Evolutionary conservation across 2,888 invertebrate species (phyloP), one percentile per base, ranked within the genome.

Genomic region (Conistra vaccinii): DNA sequence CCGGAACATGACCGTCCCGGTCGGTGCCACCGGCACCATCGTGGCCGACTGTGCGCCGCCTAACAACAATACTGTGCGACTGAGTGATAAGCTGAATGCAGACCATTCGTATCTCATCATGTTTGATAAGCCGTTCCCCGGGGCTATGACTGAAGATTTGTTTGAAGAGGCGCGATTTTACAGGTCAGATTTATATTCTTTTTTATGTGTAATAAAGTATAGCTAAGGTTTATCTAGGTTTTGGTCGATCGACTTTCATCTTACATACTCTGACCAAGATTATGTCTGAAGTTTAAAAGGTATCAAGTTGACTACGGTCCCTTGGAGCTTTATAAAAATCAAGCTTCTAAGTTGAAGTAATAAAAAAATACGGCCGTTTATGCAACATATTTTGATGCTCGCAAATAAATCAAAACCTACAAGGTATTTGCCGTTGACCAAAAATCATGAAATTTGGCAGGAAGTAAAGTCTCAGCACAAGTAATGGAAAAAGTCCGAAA

Each of bases 1-100:
- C 48, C 97, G 97, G 51, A 97, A 97, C 69, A 98, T 97, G 90
- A 97, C 98, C 1, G 98, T 98, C 26, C 99, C 99, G 0, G 93
- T 98, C 9, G 99, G 99, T 1, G 96, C 97, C 17, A 97, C 97
- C 81, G 99, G 99, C 45, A 99, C 99, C 0, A 96, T 99, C 1
- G 97, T 98, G n/a, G 98, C 97, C 0, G 96, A 98, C 14, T 94
- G 83, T 86, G 94, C 57, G 85, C 91, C 88, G 85, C 91, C 91
- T 76, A 91, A 42, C 89, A 89, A 90, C 91, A 97, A 88, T 92
- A 97, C 92, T 62, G 97, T 90, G 78, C 95, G 93, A 68, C 93
- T 95, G 84, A 97, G 93, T 48, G 98, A 96, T 89, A 97, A 95
- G 68, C 89, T 91, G 80, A 95, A 97, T 69, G 93, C 96, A 0